Evolutionary conservation across 1,140 invertebrate genomes (phyloP), one percentile per base, ranked within the genome.

Genomic region (Leptestheria dahalacensis): DNA sequence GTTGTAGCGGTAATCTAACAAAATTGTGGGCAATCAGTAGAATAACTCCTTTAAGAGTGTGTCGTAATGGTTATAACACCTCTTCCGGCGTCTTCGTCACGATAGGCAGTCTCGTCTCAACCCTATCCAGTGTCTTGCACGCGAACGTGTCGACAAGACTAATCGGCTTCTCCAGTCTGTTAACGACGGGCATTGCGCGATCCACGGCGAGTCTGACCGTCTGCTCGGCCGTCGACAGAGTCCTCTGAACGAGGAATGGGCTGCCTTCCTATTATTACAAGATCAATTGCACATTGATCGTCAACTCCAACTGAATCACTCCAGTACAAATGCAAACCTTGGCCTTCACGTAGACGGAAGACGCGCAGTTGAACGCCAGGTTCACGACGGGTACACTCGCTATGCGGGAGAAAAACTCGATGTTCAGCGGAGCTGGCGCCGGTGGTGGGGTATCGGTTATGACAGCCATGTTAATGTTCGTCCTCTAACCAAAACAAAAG

Each of bases 51-150:
- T 23, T 20, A 49, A 9, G 4, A 15, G 3, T 18, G 20, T 26
- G 21, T 6, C 21, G 29, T 12, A 12, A 46, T 4, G 2, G 15
- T n/a, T 24, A 21, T 41, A 18, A 33, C 50, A 64, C 63, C 23
- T 64, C 61, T 60, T 64, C 63, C 3, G 63, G 61, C 2, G 63
- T 59, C 53, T 49, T 52, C 4, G 29, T 63, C 18, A 64, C 51
- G 10, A 62, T 55, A 25, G 63, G 63, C 2, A 62, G 4, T 15
- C 26, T 64, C 25, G 57, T 57, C 28, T 64, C 63, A n/a, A 64
- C 46, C 46, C 54, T 59, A 46, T 59, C 50, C n/a, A 64, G 48
- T 21, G 60, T 61, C 26, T 54, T 62, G 57, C 60, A 62, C 21
- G 63, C 63, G 18, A 62, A 15, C 11, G 15, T 59, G 41, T 64